These are phyloP conservation scores for Parnassius glacialis DNA, from an alignment of 2,888 invertebrate genomes.

Conservation along the genomic window DNA sequence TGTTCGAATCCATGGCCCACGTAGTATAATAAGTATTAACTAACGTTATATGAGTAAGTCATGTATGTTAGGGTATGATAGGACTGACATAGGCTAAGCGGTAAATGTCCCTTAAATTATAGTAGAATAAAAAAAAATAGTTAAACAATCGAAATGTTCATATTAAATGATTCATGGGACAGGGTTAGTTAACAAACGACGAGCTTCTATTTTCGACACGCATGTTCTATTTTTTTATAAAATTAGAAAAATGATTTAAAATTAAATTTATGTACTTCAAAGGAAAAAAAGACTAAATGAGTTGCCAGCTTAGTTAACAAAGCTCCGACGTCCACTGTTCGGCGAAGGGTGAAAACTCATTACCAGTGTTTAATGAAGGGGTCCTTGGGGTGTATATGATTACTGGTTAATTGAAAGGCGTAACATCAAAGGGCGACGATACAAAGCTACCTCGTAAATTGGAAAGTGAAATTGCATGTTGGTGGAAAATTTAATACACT, in stretches of 20 bases:
- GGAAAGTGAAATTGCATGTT: constrained; percentile 42
- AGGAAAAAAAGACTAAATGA: constrained; percentile 58
- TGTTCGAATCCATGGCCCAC: too few species aligned
- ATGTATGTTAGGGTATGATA: too few species aligned
- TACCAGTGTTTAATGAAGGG: constrained; percentile 76
- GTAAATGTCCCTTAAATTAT: too few species aligned
- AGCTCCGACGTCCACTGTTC: constrained; percentile 73
- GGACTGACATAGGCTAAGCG: too few species aligned
- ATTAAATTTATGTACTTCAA: constrained; percentile 37
- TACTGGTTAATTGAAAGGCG: constrained; percentile 78
- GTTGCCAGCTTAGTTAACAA: constrained; percentile 50
- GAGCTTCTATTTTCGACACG: too few species aligned
- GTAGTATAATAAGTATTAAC: too few species aligned
- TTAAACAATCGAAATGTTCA: too few species aligned
- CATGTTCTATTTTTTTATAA: too few species aligned
- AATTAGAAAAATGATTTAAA: not conserved
- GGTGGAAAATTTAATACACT: constrained; percentile 20
- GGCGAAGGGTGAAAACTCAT: constrained; percentile 78
- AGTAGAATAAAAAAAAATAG: too few species aligned
- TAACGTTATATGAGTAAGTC: too few species aligned
- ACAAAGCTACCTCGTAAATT: constrained; percentile 63
- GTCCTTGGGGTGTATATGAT: constrained; percentile 75
- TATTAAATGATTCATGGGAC: too few species aligned
- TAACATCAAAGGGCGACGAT: constrained; percentile 67
- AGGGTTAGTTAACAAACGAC: too few species aligned